Evolutionary conservation across 1,140 invertebrate species (phyloP).

Genomic region (Apolygus lucorum): DNA sequence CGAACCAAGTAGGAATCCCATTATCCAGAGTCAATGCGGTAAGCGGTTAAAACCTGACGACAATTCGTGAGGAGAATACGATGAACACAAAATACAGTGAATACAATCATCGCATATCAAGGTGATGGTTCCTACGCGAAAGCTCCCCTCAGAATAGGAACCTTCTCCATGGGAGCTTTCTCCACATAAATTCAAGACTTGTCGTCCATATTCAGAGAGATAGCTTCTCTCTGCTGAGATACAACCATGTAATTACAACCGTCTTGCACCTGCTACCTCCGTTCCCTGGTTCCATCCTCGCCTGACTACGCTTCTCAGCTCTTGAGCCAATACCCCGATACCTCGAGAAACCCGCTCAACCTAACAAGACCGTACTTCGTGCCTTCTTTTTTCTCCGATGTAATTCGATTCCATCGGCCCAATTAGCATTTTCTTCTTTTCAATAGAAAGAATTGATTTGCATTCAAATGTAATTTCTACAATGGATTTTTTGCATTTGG

Average conservation of each 20-base stretch:
- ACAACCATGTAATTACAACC: neutral
- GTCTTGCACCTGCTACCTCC: conserved; percentile 1
- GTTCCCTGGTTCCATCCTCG: neutral
- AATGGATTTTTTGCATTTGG: no score
- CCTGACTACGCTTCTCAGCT: no score
- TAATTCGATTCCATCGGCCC: neutral
- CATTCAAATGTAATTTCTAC: neutral
- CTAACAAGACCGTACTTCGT: neutral
- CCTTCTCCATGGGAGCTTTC: conserved; percentile 7
- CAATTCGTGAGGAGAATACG: no score
- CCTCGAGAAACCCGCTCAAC: neutral
- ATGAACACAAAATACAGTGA: no score
- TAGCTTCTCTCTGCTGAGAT: neutral
- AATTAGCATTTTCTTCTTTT: neutral
- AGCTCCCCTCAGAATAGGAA: no score
- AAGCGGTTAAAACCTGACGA: no score
- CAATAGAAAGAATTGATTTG: neutral
- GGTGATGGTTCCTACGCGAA: no score
- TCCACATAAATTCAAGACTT: neutral
- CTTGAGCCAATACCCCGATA: no score
- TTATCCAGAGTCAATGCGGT: no score
- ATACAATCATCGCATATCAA: no score
- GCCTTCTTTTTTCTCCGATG: neutral
- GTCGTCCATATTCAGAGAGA: neutral
- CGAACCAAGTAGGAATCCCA: no score